Evolutionary conservation across 2,797 vertebrate species (phyloP), one percentile per base, ranked within the genome.

Genomic region (Dallia pectoralis): DNA sequence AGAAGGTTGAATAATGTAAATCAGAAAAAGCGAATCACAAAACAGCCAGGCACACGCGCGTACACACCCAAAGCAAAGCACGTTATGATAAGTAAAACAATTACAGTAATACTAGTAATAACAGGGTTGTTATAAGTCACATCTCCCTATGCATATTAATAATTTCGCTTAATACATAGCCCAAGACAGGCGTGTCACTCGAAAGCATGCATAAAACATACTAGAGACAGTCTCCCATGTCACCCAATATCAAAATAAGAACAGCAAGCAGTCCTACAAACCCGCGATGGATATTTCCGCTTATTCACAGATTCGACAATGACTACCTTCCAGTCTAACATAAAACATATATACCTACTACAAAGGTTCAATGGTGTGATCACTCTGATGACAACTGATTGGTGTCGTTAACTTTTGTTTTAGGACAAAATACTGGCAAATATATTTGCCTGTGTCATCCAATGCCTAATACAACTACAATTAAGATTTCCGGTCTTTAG

Each of bases 361-460:
- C 18, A 75, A 74, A 67, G 22, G 75, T 84, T 8, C 53, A 85
- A 80, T 22, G 33, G 80, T 81, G 76, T 32, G 1, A 25, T 30
- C n/a, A n/a, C n/a, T n/a, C n/a, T n/a, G n/a, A n/a, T n/a, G n/a
- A 32, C 1, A 59, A 59, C 22, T n/a, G 22, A 25, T 7, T 25
- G 53, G 22, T 11, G 40, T 1, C 53, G 11, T 27, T 71, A 14
- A 22, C 27, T 53, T 75, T 59, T 0, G 65, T 16, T 74, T 76
- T 75, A 22, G 44, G 53, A 70, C 80, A 59, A 48, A 15, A 30
- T 62, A 68, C 67, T 70, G 75, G 82, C 82, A 81, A 12, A 44
- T 4, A 11, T 44, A 86, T 82, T 82, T 81, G 85, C 87, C 87
- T 70, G 83, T 84, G 86, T 85, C 85, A 89, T 80, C 48, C 79